Percentiles rank a stretch among this genome's conserved stretches.
phyloP scores from a whole-genome alignment of 2,888 invertebrate genomes.

The Camponotus fellah region DNA sequence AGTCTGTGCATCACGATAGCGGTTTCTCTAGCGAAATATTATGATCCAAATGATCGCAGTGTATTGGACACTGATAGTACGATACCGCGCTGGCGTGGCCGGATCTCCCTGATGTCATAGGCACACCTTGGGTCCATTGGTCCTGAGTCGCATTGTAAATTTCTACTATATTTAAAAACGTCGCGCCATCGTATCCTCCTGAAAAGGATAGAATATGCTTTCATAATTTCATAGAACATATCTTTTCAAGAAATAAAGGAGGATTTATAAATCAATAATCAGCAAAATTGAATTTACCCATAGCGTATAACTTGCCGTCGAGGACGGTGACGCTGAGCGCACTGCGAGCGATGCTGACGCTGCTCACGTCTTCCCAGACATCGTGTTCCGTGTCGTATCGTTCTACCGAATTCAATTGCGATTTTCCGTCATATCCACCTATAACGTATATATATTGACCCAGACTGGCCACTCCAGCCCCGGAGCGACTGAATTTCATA shows the following conservation, averaged over 20 bases:
- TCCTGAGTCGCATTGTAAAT: conserved; percentile 94
- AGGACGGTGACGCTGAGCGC: conserved; percentile 95
- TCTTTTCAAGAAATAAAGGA: background rate
- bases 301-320: conserved; percentile 95
- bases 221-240: background rate
- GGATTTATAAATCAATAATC: background rate
- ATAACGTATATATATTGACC: conserved; percentile 97
- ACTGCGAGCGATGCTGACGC: conserved; percentile 93
- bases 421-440: conserved; percentile 96
- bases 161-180: conserved; percentile 95
- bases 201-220: conserved; percentile 65
- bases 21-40: conserved; percentile 66
- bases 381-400: conserved; percentile 94
- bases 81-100: conserved; percentile 97
- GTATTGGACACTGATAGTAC: conserved; percentile 89
- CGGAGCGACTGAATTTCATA: conserved; percentile 93
- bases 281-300: conserved; percentile 88
- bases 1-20: conserved; percentile 68
- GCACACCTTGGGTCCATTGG: conserved; percentile 92
- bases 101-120: conserved; percentile 94
- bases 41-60: conserved; percentile 84
- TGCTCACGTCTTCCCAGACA: conserved; percentile 92
- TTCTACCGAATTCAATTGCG: conserved; percentile 94
- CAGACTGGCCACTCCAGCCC: conserved; percentile 95
- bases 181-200: conserved; percentile 96